Conservation (phyloP, 2,113 vertebrate species). For the Procapra przewalskii region DNA sequence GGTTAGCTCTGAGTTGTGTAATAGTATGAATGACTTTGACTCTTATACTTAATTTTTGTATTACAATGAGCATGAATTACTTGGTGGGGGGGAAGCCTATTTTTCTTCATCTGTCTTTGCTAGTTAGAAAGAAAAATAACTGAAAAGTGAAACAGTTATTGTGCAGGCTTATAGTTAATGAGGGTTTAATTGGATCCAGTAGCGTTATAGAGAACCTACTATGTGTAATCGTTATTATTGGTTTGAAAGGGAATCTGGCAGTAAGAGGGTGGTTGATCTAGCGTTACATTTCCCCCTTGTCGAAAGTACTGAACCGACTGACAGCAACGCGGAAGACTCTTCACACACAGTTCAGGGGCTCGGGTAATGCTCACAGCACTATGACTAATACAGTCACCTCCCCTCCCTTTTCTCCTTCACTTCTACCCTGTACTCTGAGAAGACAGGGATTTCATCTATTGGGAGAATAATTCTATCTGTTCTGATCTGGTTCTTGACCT, state of each 20-base stretch:
- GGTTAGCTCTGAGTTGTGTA: background rate
- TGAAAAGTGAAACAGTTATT: slow-evolving; percentile 12
- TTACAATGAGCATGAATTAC: background rate
- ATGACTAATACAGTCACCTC: background rate
- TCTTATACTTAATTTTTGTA: background rate
- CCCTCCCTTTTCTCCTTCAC: background rate
- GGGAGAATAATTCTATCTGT: background rate
- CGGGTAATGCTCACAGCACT: background rate
- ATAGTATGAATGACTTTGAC: background rate
- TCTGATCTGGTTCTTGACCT: background rate
- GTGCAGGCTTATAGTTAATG: background rate
- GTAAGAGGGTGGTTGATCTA: background rate
- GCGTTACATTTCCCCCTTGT: background rate
- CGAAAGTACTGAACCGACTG: background rate
- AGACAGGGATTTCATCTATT: background rate
- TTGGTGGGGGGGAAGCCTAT: background rate
- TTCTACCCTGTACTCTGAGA: background rate
- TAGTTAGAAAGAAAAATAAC: background rate
- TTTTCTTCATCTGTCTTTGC: background rate
- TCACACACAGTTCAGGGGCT: background rate
- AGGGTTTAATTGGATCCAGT: background rate
- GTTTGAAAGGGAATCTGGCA: slow-evolving; percentile 12
- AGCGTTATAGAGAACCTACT: background rate
- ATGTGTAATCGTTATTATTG: background rate
- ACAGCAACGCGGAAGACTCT: background rate